phyloP scores from a whole-genome alignment of 1,140 invertebrate species.

The Trypoxylus dichotomus region DNA sequence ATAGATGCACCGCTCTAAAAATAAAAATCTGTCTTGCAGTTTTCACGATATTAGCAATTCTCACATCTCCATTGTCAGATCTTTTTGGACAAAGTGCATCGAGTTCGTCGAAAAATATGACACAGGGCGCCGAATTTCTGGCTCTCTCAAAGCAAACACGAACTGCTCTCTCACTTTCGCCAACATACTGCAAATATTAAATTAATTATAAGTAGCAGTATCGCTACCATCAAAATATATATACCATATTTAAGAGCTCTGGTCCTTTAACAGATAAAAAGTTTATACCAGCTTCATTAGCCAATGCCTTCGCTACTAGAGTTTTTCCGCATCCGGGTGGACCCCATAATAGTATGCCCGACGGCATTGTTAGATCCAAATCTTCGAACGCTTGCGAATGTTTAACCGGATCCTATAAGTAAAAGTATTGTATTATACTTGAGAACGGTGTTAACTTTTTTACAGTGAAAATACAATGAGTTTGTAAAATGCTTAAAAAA shows the following conservation, averaged over 20 bases:
- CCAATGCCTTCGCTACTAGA: slow-evolving; percentile 87
- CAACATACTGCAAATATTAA: slow-evolving; percentile 82
- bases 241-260: slow-evolving; percentile 84
- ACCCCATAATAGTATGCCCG: slow-evolving; percentile 82
- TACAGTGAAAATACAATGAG: no score
- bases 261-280: slow-evolving; percentile 93
- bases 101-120: slow-evolving; percentile 99
- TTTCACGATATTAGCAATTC: neutral
- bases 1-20: slow-evolving; percentile 67
- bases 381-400: slow-evolving; percentile 77
- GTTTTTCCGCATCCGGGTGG: slow-evolving; percentile 95
- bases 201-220: neutral
- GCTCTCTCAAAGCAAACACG: slow-evolving; percentile 93
- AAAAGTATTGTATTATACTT: slow-evolving; percentile 22
- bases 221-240: neutral
- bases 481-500: no score
- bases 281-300: slow-evolving; percentile 85
- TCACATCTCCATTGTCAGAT: slow-evolving; percentile 70
- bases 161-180: slow-evolving; percentile 97
- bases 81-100: slow-evolving; percentile 94
- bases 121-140: slow-evolving; percentile 92
- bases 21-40: neutral
- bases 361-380: slow-evolving; percentile 77
- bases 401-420: slow-evolving; percentile 80
- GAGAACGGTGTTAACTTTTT: neutral